Percentiles rank a stretch among this genome's conserved stretches.
Conservation (phyloP, 2,888 invertebrate genomes). For the Tanaodytes sp. region DNA sequence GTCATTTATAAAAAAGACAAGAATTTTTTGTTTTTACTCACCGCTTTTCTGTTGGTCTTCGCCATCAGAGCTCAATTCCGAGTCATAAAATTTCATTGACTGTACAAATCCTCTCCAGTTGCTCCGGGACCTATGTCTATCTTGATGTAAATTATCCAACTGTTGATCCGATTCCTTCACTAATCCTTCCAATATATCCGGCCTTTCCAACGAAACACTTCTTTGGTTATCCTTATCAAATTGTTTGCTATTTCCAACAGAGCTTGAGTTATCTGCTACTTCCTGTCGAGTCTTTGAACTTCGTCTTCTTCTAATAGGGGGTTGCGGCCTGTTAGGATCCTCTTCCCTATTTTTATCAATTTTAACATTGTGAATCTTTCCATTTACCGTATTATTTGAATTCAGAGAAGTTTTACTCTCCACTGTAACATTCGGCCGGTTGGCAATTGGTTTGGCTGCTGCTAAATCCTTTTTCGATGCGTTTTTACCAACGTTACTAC, state of each 20-base stretch:
- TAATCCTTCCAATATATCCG: slow-evolving; percentile 67
- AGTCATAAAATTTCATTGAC: slow-evolving; percentile 66
- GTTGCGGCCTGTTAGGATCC: slow-evolving; percentile 51
- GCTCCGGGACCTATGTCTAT: slow-evolving; percentile 62
- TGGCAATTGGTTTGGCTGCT: slow-evolving; percentile 41
- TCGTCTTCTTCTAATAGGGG: slow-evolving; percentile 55
- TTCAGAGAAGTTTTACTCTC: slow-evolving; percentile 29
- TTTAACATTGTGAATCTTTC: slow-evolving; percentile 18
- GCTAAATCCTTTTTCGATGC: slow-evolving; percentile 50
- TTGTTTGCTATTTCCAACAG: not conserved
- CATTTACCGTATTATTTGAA: slow-evolving; percentile 15
- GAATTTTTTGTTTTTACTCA: too few species aligned
- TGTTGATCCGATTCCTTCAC: slow-evolving; percentile 65
- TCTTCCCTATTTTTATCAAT: slow-evolving; percentile 40
- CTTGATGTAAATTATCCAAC: slow-evolving; percentile 61
- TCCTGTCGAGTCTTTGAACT: slow-evolving; percentile 45
- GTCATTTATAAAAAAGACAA: too few species aligned
- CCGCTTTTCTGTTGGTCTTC: slow-evolving; percentile 67
- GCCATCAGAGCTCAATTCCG: slow-evolving; percentile 65
- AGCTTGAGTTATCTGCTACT: slow-evolving; percentile 20
- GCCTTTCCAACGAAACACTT: slow-evolving; percentile 55
- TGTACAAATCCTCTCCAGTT: slow-evolving; percentile 67
- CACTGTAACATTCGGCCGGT: slow-evolving; percentile 14
- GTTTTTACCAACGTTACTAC: slow-evolving; percentile 1
- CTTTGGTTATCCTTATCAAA: slow-evolving; percentile 11